These are phyloP conservation scores for Limnothrissa miodon DNA, from an alignment of 2,113 vertebrate genomes.

Conservation along the genomic window DNA sequence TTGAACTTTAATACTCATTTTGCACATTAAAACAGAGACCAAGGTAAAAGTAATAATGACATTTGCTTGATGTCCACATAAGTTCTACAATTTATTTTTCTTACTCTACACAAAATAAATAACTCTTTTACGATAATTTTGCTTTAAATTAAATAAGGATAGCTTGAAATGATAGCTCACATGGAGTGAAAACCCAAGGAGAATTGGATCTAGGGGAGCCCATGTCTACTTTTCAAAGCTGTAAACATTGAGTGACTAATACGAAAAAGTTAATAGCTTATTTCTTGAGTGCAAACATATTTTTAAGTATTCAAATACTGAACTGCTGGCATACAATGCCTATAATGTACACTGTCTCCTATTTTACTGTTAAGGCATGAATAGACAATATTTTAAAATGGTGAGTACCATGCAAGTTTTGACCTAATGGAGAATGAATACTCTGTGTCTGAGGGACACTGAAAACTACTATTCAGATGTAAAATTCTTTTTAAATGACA, in stretches of 20 bases:
- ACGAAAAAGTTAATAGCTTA: conserved; percentile 22
- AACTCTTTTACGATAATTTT: background rate
- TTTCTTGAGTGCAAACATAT: conserved; percentile 23
- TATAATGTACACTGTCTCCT: background rate
- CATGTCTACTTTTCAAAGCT: conserved; percentile 11
- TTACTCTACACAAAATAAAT: conserved; percentile 4
- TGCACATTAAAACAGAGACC: background rate
- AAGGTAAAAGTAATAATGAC: background rate
- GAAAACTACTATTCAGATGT: background rate
- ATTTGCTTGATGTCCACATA: background rate
- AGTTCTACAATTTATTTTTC: background rate
- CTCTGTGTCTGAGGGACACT: background rate
- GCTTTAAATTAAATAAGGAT: background rate
- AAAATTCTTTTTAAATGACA: background rate
- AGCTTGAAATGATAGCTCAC: conserved; percentile 4
- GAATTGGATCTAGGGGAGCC: conserved; percentile 7
- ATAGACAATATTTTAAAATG: background rate
- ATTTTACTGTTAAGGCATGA: conserved; percentile 2
- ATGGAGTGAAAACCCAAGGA: background rate
- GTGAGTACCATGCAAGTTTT: background rate
- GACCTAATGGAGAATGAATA: background rate
- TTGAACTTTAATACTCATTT: background rate
- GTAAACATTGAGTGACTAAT: conserved; percentile 18
- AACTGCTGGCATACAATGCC: conserved; percentile 1
- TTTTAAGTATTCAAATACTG: conserved; percentile 27